Conservation (phyloP, 2,797 vertebrate species). For the Sciaenops ocellatus region DNA sequence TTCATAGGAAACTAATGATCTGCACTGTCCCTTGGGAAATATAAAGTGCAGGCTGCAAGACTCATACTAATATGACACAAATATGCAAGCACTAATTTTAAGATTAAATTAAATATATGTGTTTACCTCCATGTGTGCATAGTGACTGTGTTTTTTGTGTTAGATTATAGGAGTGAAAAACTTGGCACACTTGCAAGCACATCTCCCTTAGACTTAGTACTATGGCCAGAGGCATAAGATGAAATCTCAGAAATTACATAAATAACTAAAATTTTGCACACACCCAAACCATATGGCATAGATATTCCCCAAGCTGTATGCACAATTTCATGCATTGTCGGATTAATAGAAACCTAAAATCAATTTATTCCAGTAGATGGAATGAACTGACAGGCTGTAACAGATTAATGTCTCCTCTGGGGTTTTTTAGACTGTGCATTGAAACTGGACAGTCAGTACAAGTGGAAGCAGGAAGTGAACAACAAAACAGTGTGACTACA, state of each 20-base stretch:
- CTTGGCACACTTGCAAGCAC: neutral
- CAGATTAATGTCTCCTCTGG: neutral
- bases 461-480: neutral
- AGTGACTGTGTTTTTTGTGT: neutral
- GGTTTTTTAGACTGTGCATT: neutral
- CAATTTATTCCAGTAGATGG: neutral
- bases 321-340: neutral
- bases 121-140: neutral
- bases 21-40: constrained; percentile 30
- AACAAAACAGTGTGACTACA: neutral
- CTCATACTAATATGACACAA: constrained; percentile 31
- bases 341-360: constrained; percentile 21
- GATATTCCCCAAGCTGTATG: neutral
- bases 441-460: neutral
- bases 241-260: constrained; percentile 11
- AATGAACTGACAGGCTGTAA: neutral
- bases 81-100: neutral
- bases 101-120: neutral
- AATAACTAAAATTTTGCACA: neutral
- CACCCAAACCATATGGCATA: constrained; percentile 3
- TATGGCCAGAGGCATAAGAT: neutral
- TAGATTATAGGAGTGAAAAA: no score
- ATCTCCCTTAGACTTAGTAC: neutral
- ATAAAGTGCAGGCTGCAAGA: constrained; percentile 7
- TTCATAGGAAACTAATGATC: constrained; percentile 63